These are phyloP conservation scores for Platyrinchus mystaceus DNA, from an alignment of 2,797 vertebrate species.

Conservation along the genomic window DNA sequence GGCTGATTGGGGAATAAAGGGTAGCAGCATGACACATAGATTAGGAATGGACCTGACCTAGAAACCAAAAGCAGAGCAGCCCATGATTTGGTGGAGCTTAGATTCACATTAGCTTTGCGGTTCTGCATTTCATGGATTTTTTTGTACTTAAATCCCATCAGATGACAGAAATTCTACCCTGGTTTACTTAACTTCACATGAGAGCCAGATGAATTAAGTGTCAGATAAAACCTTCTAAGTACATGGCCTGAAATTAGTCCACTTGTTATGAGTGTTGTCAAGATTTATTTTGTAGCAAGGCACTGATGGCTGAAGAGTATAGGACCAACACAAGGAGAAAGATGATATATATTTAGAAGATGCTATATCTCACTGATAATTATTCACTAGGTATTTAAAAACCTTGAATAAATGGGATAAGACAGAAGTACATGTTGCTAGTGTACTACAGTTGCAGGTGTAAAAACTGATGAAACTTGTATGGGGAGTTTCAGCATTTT, in stretches of 20 bases:
- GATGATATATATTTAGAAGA: neutral
- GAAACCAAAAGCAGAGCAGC: neutral
- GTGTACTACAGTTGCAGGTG: neutral
- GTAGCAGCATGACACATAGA: neutral
- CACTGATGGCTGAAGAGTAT: neutral
- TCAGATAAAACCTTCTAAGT: conserved; percentile 9
- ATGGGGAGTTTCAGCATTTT: neutral
- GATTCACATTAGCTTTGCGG: neutral
- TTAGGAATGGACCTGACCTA: neutral
- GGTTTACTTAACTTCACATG: neutral
- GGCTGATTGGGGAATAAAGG: neutral
- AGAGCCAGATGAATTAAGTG: conserved; percentile 1
- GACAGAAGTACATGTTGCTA: neutral
- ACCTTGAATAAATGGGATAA: neutral
- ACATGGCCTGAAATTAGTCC: neutral
- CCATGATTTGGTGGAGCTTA: neutral
- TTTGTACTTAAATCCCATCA: neutral
- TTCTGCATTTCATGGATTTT: neutral
- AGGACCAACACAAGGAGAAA: neutral
- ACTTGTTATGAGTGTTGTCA: neutral
- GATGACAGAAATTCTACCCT: neutral
- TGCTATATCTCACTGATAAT: neutral
- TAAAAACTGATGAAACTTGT: neutral
- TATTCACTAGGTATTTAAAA: neutral
- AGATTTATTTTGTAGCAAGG: neutral